phyloP scores from a whole-genome alignment of 2,113 vertebrate genomes.

The Semicossyphus pulcher region DNA sequence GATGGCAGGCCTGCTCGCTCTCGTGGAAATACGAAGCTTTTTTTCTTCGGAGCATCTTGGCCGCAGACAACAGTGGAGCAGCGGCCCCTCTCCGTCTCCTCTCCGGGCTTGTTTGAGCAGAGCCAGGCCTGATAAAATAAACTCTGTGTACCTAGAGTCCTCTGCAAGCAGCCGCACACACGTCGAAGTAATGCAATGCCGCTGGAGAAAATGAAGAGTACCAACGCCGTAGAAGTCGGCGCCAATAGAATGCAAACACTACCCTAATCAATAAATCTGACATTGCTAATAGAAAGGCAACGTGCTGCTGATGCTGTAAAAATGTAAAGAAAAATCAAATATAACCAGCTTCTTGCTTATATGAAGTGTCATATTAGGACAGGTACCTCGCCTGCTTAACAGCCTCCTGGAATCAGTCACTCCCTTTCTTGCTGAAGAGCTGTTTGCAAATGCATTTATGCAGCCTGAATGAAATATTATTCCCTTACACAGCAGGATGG shows the following conservation, averaged over 20 bases:
- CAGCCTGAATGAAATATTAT: slow-evolving; percentile 72
- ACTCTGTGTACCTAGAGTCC: slow-evolving; percentile 28
- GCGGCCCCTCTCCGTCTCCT: slow-evolving; percentile 27
- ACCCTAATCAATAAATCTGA: slow-evolving; percentile 59
- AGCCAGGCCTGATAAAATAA: slow-evolving; percentile 58
- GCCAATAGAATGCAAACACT: slow-evolving; percentile 44
- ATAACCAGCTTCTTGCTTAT: slow-evolving; percentile 15
- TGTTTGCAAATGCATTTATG: slow-evolving; percentile 73
- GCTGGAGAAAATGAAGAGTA: slow-evolving; percentile 36
- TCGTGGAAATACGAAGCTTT: slow-evolving; percentile 13
- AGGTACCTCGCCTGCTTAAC: slow-evolving; percentile 35
- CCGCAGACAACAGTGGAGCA: slow-evolving; percentile 30
- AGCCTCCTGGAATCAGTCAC: slow-evolving; percentile 37
- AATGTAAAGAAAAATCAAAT: slow-evolving; percentile 25
- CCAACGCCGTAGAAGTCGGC: slow-evolving; percentile 6
- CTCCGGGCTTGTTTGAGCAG: slow-evolving; percentile 53
- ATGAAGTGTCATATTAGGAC: slow-evolving; percentile 32
- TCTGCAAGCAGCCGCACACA: slow-evolving; percentile 27
- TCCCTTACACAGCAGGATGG: slow-evolving; percentile 70
- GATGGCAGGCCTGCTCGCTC: slow-evolving; percentile 21
- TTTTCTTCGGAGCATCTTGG: background rate
- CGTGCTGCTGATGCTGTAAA: slow-evolving; percentile 30
- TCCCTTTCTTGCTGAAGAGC: slow-evolving; percentile 35
- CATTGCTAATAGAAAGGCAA: slow-evolving; percentile 41
- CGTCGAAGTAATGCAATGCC: slow-evolving; percentile 22